Base-by-base conservation (phyloP, 2,797 vertebrate genomes). In the Siniperca undulata region DNA sequence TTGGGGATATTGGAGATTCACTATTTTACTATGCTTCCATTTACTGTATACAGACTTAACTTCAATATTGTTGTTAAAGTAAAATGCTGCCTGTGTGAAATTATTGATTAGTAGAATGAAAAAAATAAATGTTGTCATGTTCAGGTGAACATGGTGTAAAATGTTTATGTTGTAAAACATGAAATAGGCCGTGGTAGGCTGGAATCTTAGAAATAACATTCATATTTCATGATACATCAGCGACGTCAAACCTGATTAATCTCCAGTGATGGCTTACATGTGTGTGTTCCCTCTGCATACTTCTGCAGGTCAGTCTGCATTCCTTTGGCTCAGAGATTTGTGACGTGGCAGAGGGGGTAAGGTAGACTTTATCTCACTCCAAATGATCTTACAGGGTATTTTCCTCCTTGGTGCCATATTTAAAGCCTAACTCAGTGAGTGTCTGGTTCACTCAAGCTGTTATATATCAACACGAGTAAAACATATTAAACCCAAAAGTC, bases 251-350 rank as follows among this genome's bases (percentile, higher is more conserved):
- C 36, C 53, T 56, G 70, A 69, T 88, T 70, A 70, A 12, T 46
- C 55, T 38, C 48, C 30, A 6, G 16, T 80, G 73, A 91, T 64
- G 70, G 82, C 53, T 88, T 77, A 59, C 70, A 81, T 73, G 60
- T 85, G 84, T 82, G 74, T 55, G 60, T 71, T 77, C 53, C 17
- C 24, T 61, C 38, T 68, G 60, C 73, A 69, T 74, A 62, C 24
- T 44, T 77, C 27, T 65, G 67, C 67, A 72, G 79, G 81, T 87
- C 76, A 66, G 79, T 44, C 24, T 82, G 59, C 78, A 79, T 90
- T 92, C 74, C 70, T 88, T 50, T 68, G 70, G 58, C 24, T 70
- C 46, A 53, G 58, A 44, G 70, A 46, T 48, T 73, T 13, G 44
- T 82, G 70, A 76, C 2, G 61, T 72, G 60, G 61, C 56, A 65